These are phyloP conservation scores for Calliopum simillimum DNA, from an alignment of 2,888 invertebrate genomes.

Conservation along the genomic window DNA sequence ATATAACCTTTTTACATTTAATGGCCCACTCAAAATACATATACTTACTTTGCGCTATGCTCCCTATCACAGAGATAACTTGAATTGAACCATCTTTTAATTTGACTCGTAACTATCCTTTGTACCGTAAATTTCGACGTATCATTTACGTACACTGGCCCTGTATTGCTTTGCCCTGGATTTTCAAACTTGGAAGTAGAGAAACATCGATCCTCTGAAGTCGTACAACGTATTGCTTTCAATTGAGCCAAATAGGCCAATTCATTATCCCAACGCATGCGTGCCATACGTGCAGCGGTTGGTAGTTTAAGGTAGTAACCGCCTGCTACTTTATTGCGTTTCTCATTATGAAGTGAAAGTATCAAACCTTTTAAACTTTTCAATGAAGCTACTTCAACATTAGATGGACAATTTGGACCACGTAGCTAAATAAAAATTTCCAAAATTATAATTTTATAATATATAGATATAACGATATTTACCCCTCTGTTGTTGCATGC, in stretches of 20 bases:
- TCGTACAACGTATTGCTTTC: conserved; percentile 52
- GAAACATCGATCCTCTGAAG: conserved; percentile 53
- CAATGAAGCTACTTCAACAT: conserved; percentile 25
- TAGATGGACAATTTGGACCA: conserved; percentile 20
- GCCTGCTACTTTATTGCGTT: conserved; percentile 43
- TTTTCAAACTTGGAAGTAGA: conserved; percentile 51
- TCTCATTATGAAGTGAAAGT: conserved; percentile 36
- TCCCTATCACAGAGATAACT: conserved; percentile 40
- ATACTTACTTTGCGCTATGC: too few relatives aligned
- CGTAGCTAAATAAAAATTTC: conserved; percentile 36
- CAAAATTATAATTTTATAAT: too few relatives aligned
- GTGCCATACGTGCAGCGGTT: conserved; percentile 57
- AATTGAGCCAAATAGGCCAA: conserved; percentile 53
- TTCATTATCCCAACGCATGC: conserved; percentile 56
- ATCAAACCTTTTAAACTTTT: conserved; percentile 3
- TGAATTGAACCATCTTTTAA: conserved; percentile 54
- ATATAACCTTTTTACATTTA: too few relatives aligned
- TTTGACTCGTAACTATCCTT: not conserved
- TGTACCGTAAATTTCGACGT: not conserved
- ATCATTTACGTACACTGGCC: conserved; percentile 5
- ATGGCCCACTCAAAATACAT: too few relatives aligned
- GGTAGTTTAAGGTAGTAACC: conserved; percentile 20
- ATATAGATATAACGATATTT: too few relatives aligned
- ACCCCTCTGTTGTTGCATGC: conserved; percentile 41
- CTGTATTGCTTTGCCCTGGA: conserved; percentile 57